These are phyloP conservation scores for Sorex maritimensis DNA, from an alignment of 2,797 vertebrate genomes.

Conservation along the genomic window DNA sequence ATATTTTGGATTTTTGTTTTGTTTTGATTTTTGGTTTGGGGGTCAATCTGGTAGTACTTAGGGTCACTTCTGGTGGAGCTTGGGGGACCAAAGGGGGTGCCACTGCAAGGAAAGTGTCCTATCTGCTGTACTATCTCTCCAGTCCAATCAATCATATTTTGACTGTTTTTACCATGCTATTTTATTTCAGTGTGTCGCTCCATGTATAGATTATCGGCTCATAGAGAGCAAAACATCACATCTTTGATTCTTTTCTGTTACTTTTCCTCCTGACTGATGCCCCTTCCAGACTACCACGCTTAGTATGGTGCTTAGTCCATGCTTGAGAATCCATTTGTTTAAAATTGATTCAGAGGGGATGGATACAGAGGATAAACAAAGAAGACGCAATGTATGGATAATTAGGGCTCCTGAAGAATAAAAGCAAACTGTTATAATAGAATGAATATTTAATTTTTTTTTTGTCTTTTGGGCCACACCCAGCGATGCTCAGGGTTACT, in stretches of 20 bases:
- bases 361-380: background rate
- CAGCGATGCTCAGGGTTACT: too few relatives aligned
- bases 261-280: background rate
- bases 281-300: background rate
- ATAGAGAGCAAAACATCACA: slow-evolving; percentile 17
- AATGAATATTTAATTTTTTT: background rate
- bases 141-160: background rate
- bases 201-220: background rate
- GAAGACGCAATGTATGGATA: slow-evolving; percentile 19
- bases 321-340: background rate
- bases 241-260: background rate
- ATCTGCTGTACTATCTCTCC: too few relatives aligned
- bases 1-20: too few relatives aligned
- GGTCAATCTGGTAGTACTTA: too few relatives aligned
- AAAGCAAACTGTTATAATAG: background rate
- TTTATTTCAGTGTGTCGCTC: background rate
- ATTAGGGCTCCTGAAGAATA: background rate
- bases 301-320: too few relatives aligned
- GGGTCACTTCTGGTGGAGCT: too few relatives aligned
- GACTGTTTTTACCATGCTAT: slow-evolving; percentile 3
- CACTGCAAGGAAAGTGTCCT: too few relatives aligned
- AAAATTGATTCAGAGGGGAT: slow-evolving; percentile 5
- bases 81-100: too few relatives aligned
- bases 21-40: too few relatives aligned
- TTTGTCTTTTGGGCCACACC: too few relatives aligned